These are phyloP conservation scores for Crotalus horridus DNA, from an alignment of 2,113 vertebrate genomes.

Conservation along the genomic window DNA sequence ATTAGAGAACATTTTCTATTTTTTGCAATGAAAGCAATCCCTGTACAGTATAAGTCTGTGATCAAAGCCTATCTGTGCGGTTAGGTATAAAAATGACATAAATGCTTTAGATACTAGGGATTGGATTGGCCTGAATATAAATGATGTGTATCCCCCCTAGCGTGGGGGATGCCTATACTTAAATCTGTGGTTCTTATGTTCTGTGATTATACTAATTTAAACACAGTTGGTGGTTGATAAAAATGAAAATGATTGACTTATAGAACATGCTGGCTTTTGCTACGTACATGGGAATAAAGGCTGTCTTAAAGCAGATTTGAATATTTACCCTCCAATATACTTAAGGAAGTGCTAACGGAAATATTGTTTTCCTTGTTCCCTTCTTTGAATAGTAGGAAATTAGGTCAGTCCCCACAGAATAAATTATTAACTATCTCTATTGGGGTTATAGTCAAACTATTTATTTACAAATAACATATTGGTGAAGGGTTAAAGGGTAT, in stretches of 20 bases:
- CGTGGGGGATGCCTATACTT: background rate
- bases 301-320: conserved; percentile 54
- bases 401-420: background rate
- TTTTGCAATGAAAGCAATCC: background rate
- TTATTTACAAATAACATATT: background rate
- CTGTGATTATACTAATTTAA: background rate
- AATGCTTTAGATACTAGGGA: background rate
- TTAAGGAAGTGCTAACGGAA: conserved; percentile 48
- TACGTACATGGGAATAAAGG: conserved; percentile 64
- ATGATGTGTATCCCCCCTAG: background rate
- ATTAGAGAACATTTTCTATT: background rate
- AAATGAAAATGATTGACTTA: conserved; percentile 70
- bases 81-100: background rate
- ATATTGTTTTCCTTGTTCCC: background rate
- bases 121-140: background rate
- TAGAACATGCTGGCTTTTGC: conserved; percentile 70
- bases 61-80: background rate
- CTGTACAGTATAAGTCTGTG: background rate
- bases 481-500: background rate
- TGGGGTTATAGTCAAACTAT: background rate
- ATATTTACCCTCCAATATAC: conserved; percentile 51
- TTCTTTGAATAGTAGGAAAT: background rate
- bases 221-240: conserved; percentile 70
- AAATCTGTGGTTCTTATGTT: background rate
- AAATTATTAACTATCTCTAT: background rate